Percentiles rank a stretch among this genome's conserved stretches.
phyloP scores from a whole-genome alignment of 2,888 invertebrate species.

The Temnothorax ravouxi region DNA sequence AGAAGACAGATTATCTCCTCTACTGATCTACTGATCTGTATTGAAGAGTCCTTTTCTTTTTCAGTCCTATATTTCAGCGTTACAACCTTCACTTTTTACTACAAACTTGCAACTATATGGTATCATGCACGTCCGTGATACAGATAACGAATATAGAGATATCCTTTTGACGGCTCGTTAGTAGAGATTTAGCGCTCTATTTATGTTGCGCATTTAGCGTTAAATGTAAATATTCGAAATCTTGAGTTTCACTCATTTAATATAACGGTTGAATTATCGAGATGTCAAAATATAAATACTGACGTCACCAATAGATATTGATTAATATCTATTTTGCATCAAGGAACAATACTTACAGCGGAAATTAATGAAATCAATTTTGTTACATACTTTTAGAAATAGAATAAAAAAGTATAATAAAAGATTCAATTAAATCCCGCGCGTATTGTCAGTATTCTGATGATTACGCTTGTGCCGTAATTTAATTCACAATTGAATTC shows the following conservation, averaged over 20 bases:
- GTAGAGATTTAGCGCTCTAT: neutral
- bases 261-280: neutral
- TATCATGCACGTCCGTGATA: neutral
- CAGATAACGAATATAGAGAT: neutral
- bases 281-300: neutral
- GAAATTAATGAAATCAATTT: neutral
- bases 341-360: neutral
- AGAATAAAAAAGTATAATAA: neutral
- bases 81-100: conserved; percentile 23
- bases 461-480: neutral
- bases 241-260: neutral
- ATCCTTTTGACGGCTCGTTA: neutral
- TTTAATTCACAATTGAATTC: neutral
- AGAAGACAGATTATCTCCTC: conserved; percentile 18
- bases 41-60: conserved; percentile 8
- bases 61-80: conserved; percentile 29
- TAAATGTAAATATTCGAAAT: conserved; percentile 11
- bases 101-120: neutral
- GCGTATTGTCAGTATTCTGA: neutral
- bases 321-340: neutral
- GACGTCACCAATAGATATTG: no score
- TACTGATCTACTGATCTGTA: neutral
- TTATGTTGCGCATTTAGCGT: neutral
- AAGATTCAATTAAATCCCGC: neutral
- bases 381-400: neutral